Base-by-base conservation (phyloP, 92 coral and sea anemone genomes). In the Paramuricea clavata region DNA sequence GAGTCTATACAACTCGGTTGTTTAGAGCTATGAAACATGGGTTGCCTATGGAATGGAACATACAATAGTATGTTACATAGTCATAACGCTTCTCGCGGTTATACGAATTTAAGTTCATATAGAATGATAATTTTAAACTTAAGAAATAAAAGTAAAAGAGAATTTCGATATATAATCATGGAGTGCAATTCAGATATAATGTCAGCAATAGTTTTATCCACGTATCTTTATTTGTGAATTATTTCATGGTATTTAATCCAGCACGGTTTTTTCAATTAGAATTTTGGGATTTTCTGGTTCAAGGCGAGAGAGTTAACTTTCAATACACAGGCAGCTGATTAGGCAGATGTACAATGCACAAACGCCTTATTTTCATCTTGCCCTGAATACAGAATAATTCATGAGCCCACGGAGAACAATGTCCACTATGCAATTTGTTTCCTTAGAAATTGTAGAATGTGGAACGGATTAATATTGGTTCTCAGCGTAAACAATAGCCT, bases 401-500 rank as follows among this genome's bases (percentile, higher is more conserved):
- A 65, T 65, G 72, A 65, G 72, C n/a, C 28, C 39, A 39, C 6
- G 41, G 72, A 65, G 35, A 65, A 65, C 35, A n/a, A 23, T 6
- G 19, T 64, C 17, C 35, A 64, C 19, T 27, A 31, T 28, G 11
- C 19, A 65, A 65, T 28, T 65, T 65, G 72, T 65, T 60, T 65
- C 72, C 72, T 65, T 28, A 65, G 39, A 33, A 65, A 65, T 11
- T 1, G 72, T 16, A 65, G 39, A 65, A 65, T 65, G 21, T 65
- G 22, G 39, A 31, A 65, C 36, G 72, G 72, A 65, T 65, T 65
- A 65, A 65, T 65, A 28, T 13, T 28, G 41, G 2, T 65, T 28
- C 72, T 3, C 72, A 26, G 72, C 72, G 39, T 27, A 39, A 65
- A 65, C 72, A 65, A 65, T 31, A 33, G 39, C 22, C 72, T 28